Conservation (phyloP, 2,888 invertebrate genomes). For the Ernsta delagoae region DNA sequence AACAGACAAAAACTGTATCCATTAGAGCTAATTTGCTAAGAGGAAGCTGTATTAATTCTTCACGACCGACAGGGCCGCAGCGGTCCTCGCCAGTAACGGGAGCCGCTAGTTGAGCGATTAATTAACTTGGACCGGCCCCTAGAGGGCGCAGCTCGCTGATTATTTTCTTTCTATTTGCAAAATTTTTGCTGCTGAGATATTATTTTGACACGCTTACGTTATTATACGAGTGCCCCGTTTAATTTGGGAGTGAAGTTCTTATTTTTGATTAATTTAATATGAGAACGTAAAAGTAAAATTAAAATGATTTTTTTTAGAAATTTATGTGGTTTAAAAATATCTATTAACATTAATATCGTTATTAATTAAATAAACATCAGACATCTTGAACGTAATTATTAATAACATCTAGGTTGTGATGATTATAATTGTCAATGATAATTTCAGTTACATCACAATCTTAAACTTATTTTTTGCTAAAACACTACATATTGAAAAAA, state of each 20-base stretch:
- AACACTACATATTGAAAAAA: too few species aligned
- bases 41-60: slow-evolving; percentile 17
- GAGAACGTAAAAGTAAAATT: too few species aligned
- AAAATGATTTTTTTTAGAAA: too few species aligned
- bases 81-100: slow-evolving; percentile 29
- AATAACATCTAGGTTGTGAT: too few species aligned
- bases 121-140: slow-evolving; percentile 32
- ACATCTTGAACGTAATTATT: too few species aligned
- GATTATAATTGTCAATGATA: too few species aligned
- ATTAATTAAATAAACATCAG: too few species aligned
- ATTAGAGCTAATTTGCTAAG: slow-evolving; percentile 10
- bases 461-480: too few species aligned
- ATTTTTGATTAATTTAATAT: neutral
- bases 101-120: slow-evolving; percentile 36
- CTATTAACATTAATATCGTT: too few species aligned
- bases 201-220: neutral
- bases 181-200: neutral
- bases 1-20: slow-evolving; percentile 5
- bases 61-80: slow-evolving; percentile 13
- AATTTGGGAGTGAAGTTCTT: neutral
- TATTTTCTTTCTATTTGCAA: slow-evolving; percentile 19
- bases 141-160: slow-evolving; percentile 29
- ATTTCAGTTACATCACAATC: too few species aligned
- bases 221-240: neutral
- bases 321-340: too few species aligned